Conservation (phyloP, 2,113 vertebrate species). For the Phycodurus eques region DNA sequence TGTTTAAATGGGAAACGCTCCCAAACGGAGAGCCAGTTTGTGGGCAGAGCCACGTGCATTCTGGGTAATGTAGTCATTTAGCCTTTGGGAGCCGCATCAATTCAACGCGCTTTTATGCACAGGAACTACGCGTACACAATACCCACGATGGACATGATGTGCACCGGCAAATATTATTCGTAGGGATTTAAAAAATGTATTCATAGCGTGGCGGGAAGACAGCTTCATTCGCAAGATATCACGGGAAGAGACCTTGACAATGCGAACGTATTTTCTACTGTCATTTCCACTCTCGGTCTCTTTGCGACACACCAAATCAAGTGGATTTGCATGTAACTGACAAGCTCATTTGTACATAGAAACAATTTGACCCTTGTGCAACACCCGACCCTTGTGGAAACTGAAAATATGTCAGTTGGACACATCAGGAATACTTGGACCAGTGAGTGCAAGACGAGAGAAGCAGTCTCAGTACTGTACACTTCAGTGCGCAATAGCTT, state of each 20-base stretch:
- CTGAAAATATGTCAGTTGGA: background rate
- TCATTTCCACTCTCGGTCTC: background rate
- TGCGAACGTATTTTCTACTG: background rate
- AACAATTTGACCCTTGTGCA: background rate
- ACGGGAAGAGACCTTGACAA: background rate
- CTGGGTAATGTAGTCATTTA: constrained; percentile 71
- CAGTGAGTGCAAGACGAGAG: background rate
- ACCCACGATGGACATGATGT: constrained; percentile 56
- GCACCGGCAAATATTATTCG: constrained; percentile 49
- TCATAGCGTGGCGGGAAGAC: constrained; percentile 58
- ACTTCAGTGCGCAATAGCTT: background rate
- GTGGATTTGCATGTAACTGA: background rate
- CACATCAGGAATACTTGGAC: background rate
- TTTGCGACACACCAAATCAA: background rate
- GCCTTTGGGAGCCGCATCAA: background rate
- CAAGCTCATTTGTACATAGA: background rate
- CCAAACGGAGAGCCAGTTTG: constrained; percentile 74
- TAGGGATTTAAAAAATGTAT: constrained; percentile 58
- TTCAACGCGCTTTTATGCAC: background rate
- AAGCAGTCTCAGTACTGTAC: background rate
- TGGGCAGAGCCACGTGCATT: constrained; percentile 32
- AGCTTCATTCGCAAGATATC: constrained; percentile 27
- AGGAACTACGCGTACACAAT: constrained; percentile 69
- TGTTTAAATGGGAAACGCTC: constrained; percentile 87
- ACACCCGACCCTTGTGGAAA: background rate